phyloP scores from a whole-genome alignment of 2,113 vertebrate genomes.

The Aegithalos caudatus region DNA sequence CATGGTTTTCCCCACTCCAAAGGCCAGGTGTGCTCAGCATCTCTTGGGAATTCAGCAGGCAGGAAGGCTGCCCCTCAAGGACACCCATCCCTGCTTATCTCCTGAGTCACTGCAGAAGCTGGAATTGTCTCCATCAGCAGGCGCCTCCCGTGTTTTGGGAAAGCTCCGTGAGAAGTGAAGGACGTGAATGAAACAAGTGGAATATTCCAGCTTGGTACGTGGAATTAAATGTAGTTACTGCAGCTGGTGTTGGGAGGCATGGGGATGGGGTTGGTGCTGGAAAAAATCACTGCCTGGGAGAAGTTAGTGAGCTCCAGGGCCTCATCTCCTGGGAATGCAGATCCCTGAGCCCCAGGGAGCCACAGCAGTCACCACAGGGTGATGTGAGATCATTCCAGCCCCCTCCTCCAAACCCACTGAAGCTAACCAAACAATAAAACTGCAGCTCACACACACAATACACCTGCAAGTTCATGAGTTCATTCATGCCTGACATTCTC shows the following conservation, averaged over 20 bases:
- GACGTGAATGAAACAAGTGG: not conserved
- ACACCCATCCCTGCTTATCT: not conserved
- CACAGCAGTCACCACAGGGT: not conserved
- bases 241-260: accelerated
- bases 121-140: not conserved
- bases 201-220: not conserved
- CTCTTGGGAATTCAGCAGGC: not conserved
- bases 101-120: not conserved
- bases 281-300: not conserved
- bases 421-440: not conserved
- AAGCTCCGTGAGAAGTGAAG: not conserved
- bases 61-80: not conserved
- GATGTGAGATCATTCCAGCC: too few species aligned
- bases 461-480: not conserved
- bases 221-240: not conserved
- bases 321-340: not conserved
- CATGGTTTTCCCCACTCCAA: not conserved
- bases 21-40: not conserved
- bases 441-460: too few species aligned
- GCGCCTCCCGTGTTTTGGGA: accelerated
- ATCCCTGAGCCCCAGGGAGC: not conserved
- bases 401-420: not conserved
- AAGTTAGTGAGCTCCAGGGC: not conserved
- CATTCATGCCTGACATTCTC: not conserved
- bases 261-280: not conserved